phyloP scores from a whole-genome alignment of 2,797 vertebrate genomes.

The Semotilus atromaculatus region DNA sequence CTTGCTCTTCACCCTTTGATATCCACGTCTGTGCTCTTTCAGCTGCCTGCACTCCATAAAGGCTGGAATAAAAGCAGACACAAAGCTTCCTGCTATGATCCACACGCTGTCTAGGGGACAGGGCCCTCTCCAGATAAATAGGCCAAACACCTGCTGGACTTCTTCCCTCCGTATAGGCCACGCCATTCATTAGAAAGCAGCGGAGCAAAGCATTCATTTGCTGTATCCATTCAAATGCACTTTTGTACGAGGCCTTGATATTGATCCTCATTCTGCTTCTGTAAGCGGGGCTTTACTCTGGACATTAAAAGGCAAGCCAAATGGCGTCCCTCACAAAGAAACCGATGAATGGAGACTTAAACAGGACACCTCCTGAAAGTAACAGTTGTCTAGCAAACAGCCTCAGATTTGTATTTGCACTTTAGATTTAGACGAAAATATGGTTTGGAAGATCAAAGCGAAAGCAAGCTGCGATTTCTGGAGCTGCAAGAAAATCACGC shows the following conservation, averaged over 20 bases:
- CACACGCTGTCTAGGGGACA: slow-evolving; percentile 78
- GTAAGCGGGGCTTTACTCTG: slow-evolving; percentile 49
- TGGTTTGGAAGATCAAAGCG: slow-evolving; percentile 7
- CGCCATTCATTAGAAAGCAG: slow-evolving; percentile 73
- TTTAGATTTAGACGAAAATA: slow-evolving; percentile 3
- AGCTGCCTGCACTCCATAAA: slow-evolving; percentile 78
- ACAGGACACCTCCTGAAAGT: slow-evolving; percentile 41
- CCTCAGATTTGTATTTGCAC: slow-evolving; percentile 15
- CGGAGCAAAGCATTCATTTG: slow-evolving; percentile 74
- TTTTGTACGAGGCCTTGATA: slow-evolving; percentile 68
- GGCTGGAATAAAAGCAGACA: slow-evolving; percentile 84
- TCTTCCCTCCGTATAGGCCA: slow-evolving; percentile 76
- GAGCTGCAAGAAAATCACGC: not conserved
- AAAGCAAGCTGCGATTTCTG: not conserved
- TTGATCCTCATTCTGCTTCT: slow-evolving; percentile 59
- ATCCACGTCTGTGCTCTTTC: slow-evolving; percentile 83
- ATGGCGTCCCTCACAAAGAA: slow-evolving; percentile 43
- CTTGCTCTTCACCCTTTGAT: slow-evolving; percentile 81
- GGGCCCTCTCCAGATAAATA: slow-evolving; percentile 79
- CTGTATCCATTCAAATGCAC: slow-evolving; percentile 73
- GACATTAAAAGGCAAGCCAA: slow-evolving; percentile 55
- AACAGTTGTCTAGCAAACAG: slow-evolving; percentile 41
- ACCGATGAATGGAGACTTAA: slow-evolving; percentile 40
- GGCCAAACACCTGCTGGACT: slow-evolving; percentile 86
- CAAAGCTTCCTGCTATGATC: slow-evolving; percentile 87